phyloP scores from a whole-genome alignment of 2,113 vertebrate species.

The Uropsilus gracilis region DNA sequence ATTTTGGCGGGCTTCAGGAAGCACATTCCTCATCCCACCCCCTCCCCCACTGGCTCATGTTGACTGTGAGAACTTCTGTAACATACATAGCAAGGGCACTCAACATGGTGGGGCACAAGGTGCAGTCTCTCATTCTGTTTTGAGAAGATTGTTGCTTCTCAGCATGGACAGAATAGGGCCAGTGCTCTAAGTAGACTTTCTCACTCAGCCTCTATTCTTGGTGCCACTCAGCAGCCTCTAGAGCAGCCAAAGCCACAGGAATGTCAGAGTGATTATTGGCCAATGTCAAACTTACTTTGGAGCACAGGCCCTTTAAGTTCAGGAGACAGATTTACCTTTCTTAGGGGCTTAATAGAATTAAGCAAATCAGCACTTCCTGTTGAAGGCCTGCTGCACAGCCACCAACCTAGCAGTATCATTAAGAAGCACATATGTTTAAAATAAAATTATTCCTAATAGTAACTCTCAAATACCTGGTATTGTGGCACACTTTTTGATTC shows the following conservation, averaged over 20 bases:
- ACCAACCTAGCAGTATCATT: slow-evolving; percentile 69
- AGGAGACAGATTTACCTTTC: slow-evolving; percentile 85
- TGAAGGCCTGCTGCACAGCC: slow-evolving; percentile 55
- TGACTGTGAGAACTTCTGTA: slow-evolving; percentile 45
- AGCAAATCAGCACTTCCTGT: slow-evolving; percentile 84
- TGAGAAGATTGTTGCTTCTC: slow-evolving; percentile 50
- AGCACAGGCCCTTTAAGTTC: slow-evolving; percentile 78
- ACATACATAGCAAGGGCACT: neutral
- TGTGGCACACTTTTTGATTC: slow-evolving; percentile 68
- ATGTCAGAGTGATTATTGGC: slow-evolving; percentile 85
- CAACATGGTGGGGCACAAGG: neutral
- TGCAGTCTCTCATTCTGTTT: slow-evolving; percentile 39
- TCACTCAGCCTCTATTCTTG: slow-evolving; percentile 65
- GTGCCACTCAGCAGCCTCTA: slow-evolving; percentile 78
- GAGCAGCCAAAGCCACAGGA: slow-evolving; percentile 85
- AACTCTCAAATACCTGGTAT: slow-evolving; percentile 51
- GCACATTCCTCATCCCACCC: neutral
- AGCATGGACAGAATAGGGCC: neutral
- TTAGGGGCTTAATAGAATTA: slow-evolving; percentile 85
- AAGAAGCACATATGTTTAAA: slow-evolving; percentile 72
- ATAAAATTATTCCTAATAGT: slow-evolving; percentile 68
- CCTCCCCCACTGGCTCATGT: slow-evolving; percentile 53
- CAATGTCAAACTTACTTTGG: slow-evolving; percentile 86
- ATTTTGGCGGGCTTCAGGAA: neutral
- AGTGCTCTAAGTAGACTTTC: slow-evolving; percentile 50